These are phyloP conservation scores for Tragopan temminckii DNA, from an alignment of 2,797 vertebrate species.

Conservation along the genomic window DNA sequence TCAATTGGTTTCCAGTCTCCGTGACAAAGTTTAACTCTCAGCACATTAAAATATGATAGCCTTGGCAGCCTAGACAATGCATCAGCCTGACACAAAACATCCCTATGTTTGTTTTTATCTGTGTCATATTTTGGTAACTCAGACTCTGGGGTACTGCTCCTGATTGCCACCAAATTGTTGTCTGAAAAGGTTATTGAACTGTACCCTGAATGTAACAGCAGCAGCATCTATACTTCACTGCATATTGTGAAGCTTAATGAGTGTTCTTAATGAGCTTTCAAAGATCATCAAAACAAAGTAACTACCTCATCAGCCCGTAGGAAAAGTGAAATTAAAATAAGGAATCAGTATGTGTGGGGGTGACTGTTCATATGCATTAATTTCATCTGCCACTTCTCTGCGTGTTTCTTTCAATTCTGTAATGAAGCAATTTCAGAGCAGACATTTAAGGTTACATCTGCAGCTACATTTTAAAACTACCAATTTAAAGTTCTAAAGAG, in stretches of 20 bases:
- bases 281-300: conserved; percentile 61
- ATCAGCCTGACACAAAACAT: conserved; percentile 5
- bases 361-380: conserved; percentile 36
- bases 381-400: conserved; percentile 32
- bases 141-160: not conserved
- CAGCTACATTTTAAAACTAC: conserved; percentile 2
- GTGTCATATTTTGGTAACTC: not conserved
- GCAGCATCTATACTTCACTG: conserved; percentile 49
- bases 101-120: conserved; percentile 37
- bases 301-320: conserved; percentile 33
- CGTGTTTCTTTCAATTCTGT: not conserved
- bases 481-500: conserved; percentile 22
- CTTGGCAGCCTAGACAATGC: not conserved
- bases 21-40: not conserved
- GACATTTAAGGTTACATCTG: conserved; percentile 27
- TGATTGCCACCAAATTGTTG: conserved; percentile 37
- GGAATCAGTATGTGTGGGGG: not conserved
- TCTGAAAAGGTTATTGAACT: conserved; percentile 65
- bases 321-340: conserved; percentile 53
- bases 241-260: conserved; percentile 47
- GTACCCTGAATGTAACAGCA: conserved; percentile 14
- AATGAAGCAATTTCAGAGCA: conserved; percentile 41
- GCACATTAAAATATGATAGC: not conserved
- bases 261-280: conserved; percentile 62
- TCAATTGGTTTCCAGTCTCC: not conserved